A percentile compares a stretch with the other conserved stretches of the same genome.
phyloP scores from a whole-genome alignment of 2,888 invertebrate species.

The Cenopis cana region DNA sequence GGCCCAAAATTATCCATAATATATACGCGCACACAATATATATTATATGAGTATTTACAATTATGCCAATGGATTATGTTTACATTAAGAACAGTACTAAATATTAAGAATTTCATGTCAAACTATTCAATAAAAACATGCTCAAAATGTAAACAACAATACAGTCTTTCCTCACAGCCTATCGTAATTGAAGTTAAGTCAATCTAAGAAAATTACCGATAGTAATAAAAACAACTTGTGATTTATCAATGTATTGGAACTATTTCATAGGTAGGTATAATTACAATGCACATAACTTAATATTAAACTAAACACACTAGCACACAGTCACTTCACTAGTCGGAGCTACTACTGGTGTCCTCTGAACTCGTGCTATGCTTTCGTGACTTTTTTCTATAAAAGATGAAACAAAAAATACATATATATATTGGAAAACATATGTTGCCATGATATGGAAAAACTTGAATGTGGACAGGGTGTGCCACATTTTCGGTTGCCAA shows the following conservation, averaged over 20 bases:
- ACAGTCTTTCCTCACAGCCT: constrained; percentile 49
- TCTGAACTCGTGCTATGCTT: constrained; percentile 80
- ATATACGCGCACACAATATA: constrained; percentile 54
- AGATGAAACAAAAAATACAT: constrained; percentile 61
- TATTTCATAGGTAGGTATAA: constrained; percentile 38
- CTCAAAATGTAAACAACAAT: constrained; percentile 28
- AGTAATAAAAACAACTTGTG: constrained; percentile 43
- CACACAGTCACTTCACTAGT: constrained; percentile 71
- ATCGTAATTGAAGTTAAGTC: constrained; percentile 28
- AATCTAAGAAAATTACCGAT: constrained; percentile 26
- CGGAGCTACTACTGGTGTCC: constrained; percentile 79
- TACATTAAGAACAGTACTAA: constrained; percentile 10
- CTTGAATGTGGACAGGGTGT: too few species aligned
- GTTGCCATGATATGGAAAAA: constrained; percentile 56
- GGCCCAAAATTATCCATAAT: constrained; percentile 45
- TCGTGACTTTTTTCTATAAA: constrained; percentile 84
- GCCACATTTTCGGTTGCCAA: not conserved
- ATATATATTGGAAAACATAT: constrained; percentile 64
- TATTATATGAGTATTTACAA: constrained; percentile 41
- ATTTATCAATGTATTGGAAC: constrained; percentile 42
- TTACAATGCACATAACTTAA: constrained; percentile 65
- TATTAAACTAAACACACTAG: constrained; percentile 62
- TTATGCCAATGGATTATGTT: constrained; percentile 29
- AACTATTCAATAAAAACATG: constrained; percentile 22
- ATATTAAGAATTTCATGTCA: constrained; percentile 40